Conservation (phyloP, 2,113 vertebrate species). For the Climacteris rufus region DNA sequence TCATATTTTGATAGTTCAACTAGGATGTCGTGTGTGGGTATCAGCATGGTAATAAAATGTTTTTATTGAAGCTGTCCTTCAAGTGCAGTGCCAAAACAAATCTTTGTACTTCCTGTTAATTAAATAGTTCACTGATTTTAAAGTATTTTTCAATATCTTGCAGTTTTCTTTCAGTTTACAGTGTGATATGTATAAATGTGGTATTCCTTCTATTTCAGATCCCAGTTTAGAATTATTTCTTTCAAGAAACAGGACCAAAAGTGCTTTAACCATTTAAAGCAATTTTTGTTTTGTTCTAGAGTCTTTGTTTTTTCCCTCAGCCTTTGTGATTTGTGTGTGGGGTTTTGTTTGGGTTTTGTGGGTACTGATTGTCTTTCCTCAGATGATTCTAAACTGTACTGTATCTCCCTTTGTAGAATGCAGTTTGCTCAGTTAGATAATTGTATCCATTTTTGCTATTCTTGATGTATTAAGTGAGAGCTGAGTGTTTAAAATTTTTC, state of each 20-base stretch:
- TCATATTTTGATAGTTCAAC: neutral
- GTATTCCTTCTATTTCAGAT: neutral
- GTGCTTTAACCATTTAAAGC: neutral
- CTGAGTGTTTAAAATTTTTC: neutral
- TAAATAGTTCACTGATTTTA: neutral
- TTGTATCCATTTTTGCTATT: neutral
- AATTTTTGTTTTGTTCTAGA: neutral
- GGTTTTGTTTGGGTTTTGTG: neutral
- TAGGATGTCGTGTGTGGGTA: neutral
- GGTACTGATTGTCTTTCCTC: neutral
- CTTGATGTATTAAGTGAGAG: neutral
- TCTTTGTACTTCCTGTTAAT: neutral
- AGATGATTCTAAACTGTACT: neutral
- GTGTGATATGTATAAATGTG: neutral
- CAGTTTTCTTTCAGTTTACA: neutral
- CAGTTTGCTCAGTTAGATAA: neutral
- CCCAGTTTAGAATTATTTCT: neutral
- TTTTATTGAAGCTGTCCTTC: neutral
- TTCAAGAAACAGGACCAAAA: conserved; percentile 23
- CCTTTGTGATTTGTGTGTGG: neutral
- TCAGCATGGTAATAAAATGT: neutral
- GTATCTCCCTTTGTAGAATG: neutral
- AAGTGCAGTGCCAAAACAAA: conserved; percentile 7
- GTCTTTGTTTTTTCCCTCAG: neutral
- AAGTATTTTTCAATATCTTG: neutral